phyloP scores from a whole-genome alignment of 2,888 invertebrate genomes.

The Morpho achilles region DNA sequence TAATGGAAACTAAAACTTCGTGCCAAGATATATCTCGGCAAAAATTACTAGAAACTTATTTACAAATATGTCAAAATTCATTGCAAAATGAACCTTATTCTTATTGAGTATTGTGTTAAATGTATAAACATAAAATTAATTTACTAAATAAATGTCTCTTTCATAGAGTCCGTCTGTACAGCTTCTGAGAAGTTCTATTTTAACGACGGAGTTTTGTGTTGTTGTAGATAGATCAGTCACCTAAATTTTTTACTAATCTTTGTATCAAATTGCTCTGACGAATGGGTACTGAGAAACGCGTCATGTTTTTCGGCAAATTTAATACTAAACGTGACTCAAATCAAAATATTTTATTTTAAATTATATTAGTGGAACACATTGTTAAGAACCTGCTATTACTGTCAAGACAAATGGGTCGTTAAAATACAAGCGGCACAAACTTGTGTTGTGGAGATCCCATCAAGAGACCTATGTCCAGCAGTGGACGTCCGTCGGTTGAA shows the following conservation, averaged over 20 bases:
- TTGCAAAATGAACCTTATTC: conserved; percentile 23
- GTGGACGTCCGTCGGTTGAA: no score
- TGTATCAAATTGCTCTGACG: conserved; percentile 29
- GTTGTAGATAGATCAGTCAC: conserved; percentile 11
- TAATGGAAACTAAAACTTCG: conserved; percentile 23
- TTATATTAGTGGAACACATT: not conserved
- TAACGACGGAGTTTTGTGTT: conserved; percentile 14
- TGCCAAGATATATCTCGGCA: conserved; percentile 39
- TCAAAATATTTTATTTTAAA: conserved; percentile 3
- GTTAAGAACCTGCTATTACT: conserved; percentile 1
- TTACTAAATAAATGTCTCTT: not conserved
- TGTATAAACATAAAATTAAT: no score
- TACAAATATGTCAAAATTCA: conserved; percentile 7
- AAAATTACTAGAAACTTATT: conserved; percentile 25
- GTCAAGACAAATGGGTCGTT: not conserved
- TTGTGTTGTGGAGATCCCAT: no score
- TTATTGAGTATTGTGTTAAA: not conserved
- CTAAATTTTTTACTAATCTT: conserved; percentile 27
- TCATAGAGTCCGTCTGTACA: not conserved
- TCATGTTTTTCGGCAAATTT: conserved; percentile 18
- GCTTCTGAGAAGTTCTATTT: conserved; percentile 18
- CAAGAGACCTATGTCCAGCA: no score
- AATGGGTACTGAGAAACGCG: conserved; percentile 27
- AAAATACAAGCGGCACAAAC: not conserved
- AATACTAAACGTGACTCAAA: conserved; percentile 19